Evolutionary conservation across 2,113 vertebrate species (phyloP).

Genomic region (Orcinus orca): DNA sequence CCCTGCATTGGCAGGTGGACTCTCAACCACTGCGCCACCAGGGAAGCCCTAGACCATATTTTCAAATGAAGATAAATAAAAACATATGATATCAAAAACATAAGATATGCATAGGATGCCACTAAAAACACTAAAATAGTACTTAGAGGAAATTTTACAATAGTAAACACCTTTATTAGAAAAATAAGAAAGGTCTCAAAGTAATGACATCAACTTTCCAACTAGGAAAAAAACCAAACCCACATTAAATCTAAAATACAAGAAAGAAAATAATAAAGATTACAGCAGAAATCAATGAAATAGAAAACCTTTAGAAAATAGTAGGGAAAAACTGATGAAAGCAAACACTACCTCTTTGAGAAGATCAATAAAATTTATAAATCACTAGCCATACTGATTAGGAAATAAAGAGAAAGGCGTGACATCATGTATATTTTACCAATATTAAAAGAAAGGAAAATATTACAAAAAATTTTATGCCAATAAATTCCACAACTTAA

Average conservation of each 20-base stretch:
- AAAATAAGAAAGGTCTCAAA: neutral
- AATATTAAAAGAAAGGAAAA: neutral
- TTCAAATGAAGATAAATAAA: neutral
- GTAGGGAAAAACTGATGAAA: neutral
- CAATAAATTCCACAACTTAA: neutral
- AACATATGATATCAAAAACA: neutral
- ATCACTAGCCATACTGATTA: neutral
- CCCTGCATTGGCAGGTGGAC: too few relatives aligned
- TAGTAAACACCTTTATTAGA: neutral
- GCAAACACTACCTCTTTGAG: neutral
- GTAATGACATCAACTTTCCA: neutral
- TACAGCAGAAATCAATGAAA: neutral
- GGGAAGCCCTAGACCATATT: neutral
- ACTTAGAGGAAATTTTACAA: neutral
- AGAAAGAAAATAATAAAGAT: neutral
- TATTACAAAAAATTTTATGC: neutral
- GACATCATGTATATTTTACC: neutral
- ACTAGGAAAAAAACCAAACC: neutral
- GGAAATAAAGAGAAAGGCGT: conserved; percentile 2
- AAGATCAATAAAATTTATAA: neutral
- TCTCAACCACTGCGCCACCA: too few relatives aligned
- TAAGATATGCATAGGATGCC: neutral
- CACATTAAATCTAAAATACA: neutral
- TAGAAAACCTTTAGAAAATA: neutral
- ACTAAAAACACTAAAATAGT: neutral